phyloP scores from a whole-genome alignment of 1,140 invertebrate species.

The Bradynema listronoti region DNA sequence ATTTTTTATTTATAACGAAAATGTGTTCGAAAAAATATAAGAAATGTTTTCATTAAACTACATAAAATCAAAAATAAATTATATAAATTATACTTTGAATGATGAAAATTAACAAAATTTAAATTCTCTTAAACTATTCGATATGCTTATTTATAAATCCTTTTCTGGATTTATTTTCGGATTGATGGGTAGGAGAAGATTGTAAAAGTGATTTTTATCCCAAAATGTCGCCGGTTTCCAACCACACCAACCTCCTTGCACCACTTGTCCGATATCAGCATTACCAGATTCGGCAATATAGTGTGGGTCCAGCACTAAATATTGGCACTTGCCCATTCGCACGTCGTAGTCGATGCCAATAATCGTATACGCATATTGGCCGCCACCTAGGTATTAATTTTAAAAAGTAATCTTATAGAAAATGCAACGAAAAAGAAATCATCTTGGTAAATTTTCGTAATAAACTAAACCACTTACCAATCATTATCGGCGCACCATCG shows the following conservation, averaged over 20 bases:
- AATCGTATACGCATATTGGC: slow-evolving; percentile 93
- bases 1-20: no score
- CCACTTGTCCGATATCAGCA: slow-evolving; percentile 62
- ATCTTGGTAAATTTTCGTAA: background rate
- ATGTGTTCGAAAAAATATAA: no score
- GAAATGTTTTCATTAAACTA: no score
- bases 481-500: slow-evolving; percentile 95
- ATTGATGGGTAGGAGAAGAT: slow-evolving; percentile 45
- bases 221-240: slow-evolving; percentile 54
- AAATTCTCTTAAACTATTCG: no score
- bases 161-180: slow-evolving; percentile 8
- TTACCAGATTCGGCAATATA: slow-evolving; percentile 83
- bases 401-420: background rate
- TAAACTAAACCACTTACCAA: slow-evolving; percentile 65
- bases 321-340: slow-evolving; percentile 70
- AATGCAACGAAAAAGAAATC: slow-evolving; percentile 63
- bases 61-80: no score
- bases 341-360: slow-evolving; percentile 82
- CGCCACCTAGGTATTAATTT: slow-evolving; percentile 64
- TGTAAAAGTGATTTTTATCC: slow-evolving; percentile 52
- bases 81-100: no score
- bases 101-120: no score
- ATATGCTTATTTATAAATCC: no score
- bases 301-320: slow-evolving; percentile 93
- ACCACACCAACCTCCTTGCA: slow-evolving; percentile 58